These are phyloP conservation scores for Papilio glaucus DNA, from an alignment of 1,140 invertebrate genomes.

Conservation along the genomic window DNA sequence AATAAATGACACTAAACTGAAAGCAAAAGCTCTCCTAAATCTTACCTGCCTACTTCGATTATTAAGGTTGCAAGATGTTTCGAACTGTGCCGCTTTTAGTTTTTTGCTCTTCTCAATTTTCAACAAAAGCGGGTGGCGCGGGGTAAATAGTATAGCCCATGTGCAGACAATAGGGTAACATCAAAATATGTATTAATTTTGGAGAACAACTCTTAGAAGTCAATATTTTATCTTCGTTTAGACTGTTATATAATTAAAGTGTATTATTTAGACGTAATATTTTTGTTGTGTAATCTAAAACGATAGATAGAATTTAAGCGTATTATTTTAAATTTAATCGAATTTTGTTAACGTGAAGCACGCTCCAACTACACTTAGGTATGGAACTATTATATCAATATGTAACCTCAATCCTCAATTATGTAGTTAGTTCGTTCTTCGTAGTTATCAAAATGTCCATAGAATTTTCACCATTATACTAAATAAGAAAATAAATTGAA, in stretches of 20 bases:
- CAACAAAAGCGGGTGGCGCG: slow-evolving; percentile 13
- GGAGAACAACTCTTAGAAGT: background rate
- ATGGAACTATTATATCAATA: too few relatives aligned
- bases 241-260: background rate
- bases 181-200: background rate
- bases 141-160: slow-evolving; percentile 22
- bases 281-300: too few relatives aligned
- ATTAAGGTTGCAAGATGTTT: slow-evolving; percentile 26
- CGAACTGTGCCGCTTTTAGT: slow-evolving; percentile 30
- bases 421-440: too few relatives aligned
- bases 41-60: slow-evolving; percentile 10
- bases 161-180: slow-evolving; percentile 11
- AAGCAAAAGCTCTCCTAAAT: slow-evolving; percentile 13
- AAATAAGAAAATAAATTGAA: too few relatives aligned
- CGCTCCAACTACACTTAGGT: too few relatives aligned
- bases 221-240: background rate
- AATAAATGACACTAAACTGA: background rate
- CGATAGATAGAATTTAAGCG: too few relatives aligned
- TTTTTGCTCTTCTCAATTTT: slow-evolving; percentile 33
- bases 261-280: background rate
- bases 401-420: too few relatives aligned
- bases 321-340: too few relatives aligned
- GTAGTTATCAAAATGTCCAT: too few relatives aligned
- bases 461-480: too few relatives aligned
- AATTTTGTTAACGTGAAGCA: too few relatives aligned